These are phyloP conservation scores for Cephalopholis sonnerati DNA, from an alignment of 2,113 vertebrate genomes.

Conservation along the genomic window DNA sequence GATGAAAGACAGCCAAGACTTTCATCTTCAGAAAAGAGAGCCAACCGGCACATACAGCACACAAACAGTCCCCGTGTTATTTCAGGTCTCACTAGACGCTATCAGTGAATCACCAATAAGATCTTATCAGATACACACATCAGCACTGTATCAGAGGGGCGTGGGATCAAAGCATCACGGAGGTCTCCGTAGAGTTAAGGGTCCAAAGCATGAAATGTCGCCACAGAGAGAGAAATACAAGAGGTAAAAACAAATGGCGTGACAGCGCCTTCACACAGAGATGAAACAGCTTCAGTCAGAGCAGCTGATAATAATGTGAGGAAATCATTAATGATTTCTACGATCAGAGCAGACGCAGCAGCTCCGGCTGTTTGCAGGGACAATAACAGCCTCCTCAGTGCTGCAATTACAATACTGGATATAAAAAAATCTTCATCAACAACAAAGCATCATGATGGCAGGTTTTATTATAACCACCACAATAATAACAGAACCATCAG, in stretches of 20 bases:
- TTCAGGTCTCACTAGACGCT: constrained; percentile 32
- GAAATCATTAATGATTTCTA: constrained; percentile 10
- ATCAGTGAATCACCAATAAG: constrained; percentile 30
- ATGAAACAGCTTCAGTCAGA: constrained; percentile 19
- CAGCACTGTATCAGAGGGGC: background rate
- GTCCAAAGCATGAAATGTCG: constrained; percentile 14
- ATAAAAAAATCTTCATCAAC: constrained; percentile 5
- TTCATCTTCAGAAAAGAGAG: constrained; percentile 54
- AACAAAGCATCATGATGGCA: background rate
- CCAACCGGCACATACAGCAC: constrained; percentile 11
- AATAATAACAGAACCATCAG: background rate
- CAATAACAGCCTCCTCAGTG: background rate
- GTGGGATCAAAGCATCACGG: constrained; percentile 36
- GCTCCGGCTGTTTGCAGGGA: constrained; percentile 16
- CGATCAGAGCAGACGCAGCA: constrained; percentile 21
- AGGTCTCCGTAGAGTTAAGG: constrained; percentile 23
- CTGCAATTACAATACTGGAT: constrained; percentile 30
- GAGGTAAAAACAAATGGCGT: background rate
- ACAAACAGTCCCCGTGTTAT: constrained; percentile 21
- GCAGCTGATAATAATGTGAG: constrained; percentile 12
- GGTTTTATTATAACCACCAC: background rate
- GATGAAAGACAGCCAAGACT: constrained; percentile 59
- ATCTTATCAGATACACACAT: constrained; percentile 27
- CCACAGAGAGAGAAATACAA: background rate
- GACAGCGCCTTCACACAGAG: background rate